These are phyloP conservation scores for Dromococcyx pavoninus DNA, from an alignment of 2,797 vertebrate species.

Conservation along the genomic window DNA sequence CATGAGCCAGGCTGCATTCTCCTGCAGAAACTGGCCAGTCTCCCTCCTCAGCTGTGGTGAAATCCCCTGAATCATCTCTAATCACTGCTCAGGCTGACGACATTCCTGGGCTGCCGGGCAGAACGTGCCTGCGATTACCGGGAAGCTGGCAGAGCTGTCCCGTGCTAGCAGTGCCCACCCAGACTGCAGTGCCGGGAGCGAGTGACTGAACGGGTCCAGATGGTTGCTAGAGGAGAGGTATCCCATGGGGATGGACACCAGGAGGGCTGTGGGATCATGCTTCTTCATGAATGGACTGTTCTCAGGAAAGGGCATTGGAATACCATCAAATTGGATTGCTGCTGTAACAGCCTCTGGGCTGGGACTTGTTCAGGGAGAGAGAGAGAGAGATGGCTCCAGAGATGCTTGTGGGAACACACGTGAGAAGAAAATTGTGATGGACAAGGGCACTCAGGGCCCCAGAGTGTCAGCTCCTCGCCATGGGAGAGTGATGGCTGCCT, in stretches of 20 bases:
- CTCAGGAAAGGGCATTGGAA: background rate
- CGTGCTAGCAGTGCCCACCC: rapidly evolving
- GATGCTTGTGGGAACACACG: background rate
- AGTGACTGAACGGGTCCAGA: background rate
- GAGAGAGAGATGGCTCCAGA: background rate
- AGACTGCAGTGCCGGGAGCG: rapidly evolving
- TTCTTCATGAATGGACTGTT: background rate
- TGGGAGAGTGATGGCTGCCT: background rate
- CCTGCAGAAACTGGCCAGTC: background rate
- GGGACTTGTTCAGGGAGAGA: background rate
- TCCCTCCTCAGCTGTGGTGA: background rate
- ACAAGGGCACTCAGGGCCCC: rapidly evolving
- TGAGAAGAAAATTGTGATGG: background rate
- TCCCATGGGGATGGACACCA: background rate
- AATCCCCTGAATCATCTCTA: background rate
- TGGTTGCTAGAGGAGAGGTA: background rate
- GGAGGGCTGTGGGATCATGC: rapidly evolving
- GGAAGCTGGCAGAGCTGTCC: background rate
- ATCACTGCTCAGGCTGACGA: background rate
- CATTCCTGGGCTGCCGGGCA: background rate
- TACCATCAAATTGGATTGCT: rapidly evolving
- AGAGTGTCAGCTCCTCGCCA: background rate
- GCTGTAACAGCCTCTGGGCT: background rate
- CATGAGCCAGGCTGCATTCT: background rate
- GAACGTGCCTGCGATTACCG: rapidly evolving